phyloP scores from a whole-genome alignment of 1,140 invertebrate species.

The Lepidostoma basale region DNA sequence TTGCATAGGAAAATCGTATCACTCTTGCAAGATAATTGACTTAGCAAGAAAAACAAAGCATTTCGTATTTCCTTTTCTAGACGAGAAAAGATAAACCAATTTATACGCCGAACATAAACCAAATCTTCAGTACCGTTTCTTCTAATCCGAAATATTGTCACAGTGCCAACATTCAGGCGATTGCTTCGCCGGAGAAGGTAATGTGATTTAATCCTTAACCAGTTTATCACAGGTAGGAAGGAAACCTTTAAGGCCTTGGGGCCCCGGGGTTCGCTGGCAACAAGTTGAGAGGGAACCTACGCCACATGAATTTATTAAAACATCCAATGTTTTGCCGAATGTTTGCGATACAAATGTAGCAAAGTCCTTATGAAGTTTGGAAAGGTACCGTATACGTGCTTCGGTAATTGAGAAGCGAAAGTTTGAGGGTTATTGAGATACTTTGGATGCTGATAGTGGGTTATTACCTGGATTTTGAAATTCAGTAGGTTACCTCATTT shows the following conservation, averaged over 20 bases:
- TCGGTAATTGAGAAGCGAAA: background rate
- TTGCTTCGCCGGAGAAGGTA: constrained; percentile 26
- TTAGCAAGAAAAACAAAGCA: too few relatives aligned
- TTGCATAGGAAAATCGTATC: too few relatives aligned
- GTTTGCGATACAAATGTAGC: constrained; percentile 13
- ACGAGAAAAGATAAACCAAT: background rate
- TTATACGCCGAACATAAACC: background rate
- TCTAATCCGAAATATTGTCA: constrained; percentile 21
- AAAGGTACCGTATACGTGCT: background rate
- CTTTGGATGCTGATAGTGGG: background rate
- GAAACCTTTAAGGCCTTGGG: constrained; percentile 1
- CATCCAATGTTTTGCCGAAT: constrained; percentile 16
- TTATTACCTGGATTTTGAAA: too few relatives aligned
- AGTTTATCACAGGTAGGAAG: constrained; percentile 37
- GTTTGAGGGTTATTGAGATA: constrained; percentile 11
- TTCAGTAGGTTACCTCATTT: too few relatives aligned
- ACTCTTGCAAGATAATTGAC: too few relatives aligned
- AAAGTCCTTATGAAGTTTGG: background rate
- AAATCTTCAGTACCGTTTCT: constrained; percentile 10
- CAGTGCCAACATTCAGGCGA: constrained; percentile 12
- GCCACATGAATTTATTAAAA: constrained; percentile 33
- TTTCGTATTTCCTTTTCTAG: too few relatives aligned
- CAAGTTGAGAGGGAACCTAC: constrained; percentile 35
- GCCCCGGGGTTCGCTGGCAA: constrained; percentile 30
- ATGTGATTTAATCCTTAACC: constrained; percentile 44